Base-by-base conservation (phyloP, 2,888 invertebrate species). In the Amphiduros pacificus region DNA sequence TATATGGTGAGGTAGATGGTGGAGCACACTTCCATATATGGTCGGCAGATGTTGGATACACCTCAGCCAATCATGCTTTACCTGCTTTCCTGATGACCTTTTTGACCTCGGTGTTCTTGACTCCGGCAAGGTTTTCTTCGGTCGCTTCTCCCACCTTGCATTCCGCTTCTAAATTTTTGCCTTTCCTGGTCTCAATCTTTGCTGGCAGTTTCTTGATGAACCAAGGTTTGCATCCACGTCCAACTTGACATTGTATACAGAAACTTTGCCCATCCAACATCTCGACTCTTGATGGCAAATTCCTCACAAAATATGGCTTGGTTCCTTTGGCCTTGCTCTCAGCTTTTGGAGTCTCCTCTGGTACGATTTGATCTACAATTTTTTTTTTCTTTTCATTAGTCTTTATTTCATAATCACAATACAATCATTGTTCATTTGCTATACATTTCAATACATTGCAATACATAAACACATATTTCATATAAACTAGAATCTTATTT, bases 301-400 rank as follows among this genome's bases (percentile, higher is more conserved):
- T 65, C 51, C 59, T 62, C 24, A 70, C 55, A 58, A 70, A 70
- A 57, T 63, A 70, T 4, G 70, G 70, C 55, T 62, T 65, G 22
- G 27, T 52, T 20, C 53, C 41, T 11, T 48, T 44, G 14, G 27
- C 40, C 50, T 58, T 58, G 5, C 4, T 4, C n/a, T 44, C 44
- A 6, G n/a, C 44, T n/a, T n/a, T n/a, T n/a, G n/a, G n/a, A n/a
- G n/a, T n/a, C n/a, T n/a, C n/a, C n/a, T n/a, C n/a, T n/a, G n/a
- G n/a, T n/a, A n/a, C n/a, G n/a, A n/a, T n/a, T n/a, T 44, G 20
- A 44, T 44, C 44, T 44, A 44, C n/a, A 44, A 44, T 44, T 44
- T 44, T 44, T 44, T 44, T 20, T 44, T 44, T 44, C 44, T 11
- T 44, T 44, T 44, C 44, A 44, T 44, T n/a, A 44, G 44, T 44